Percentiles rank a stretch among this genome's conserved stretches.
Evolutionary conservation across 2,113 vertebrate genomes (phyloP).

Genomic region (Brachyistius frenatus): DNA sequence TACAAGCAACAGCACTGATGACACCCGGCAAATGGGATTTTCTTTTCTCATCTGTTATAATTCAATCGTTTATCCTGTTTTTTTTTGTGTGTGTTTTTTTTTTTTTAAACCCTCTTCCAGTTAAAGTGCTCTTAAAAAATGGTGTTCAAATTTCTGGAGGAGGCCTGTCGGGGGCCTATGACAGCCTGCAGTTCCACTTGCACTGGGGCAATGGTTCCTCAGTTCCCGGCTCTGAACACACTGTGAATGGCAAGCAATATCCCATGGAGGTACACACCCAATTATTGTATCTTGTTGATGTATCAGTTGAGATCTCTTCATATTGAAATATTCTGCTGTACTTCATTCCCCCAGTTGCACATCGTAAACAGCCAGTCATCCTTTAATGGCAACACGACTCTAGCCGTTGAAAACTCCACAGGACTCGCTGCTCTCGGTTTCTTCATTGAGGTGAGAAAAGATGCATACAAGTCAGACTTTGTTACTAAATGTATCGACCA

Average conservation of each 20-base stretch:
- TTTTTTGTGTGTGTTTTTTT: background rate
- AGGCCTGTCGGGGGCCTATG: constrained; percentile 40
- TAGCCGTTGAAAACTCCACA: constrained; percentile 36
- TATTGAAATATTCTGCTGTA: background rate
- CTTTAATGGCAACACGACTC: constrained; percentile 11
- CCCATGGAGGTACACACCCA: constrained; percentile 73
- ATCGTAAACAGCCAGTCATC: constrained; percentile 76
- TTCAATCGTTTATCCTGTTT: too few species aligned
- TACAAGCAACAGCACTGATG: too few species aligned
- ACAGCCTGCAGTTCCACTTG: constrained; percentile 77
- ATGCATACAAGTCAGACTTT: background rate
- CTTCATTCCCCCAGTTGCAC: constrained; percentile 75
- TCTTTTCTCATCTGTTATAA: too few species aligned
- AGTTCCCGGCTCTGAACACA: constrained; percentile 78
- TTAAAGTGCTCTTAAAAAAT: background rate
- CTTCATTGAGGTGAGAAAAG: constrained; percentile 61
- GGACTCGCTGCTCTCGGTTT: constrained; percentile 79
- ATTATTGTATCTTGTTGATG: background rate
- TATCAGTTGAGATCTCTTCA: background rate
- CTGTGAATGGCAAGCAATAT: constrained; percentile 68
- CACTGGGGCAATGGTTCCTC: constrained; percentile 78
- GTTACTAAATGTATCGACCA: too few species aligned
- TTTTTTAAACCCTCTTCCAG: constrained; percentile 16
- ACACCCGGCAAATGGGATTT: too few species aligned
- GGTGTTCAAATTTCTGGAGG: constrained; percentile 58